Percentiles rank a stretch among this genome's conserved stretches.
phyloP scores from a whole-genome alignment of 2,888 invertebrate species.

The Phortica okadai region DNA sequence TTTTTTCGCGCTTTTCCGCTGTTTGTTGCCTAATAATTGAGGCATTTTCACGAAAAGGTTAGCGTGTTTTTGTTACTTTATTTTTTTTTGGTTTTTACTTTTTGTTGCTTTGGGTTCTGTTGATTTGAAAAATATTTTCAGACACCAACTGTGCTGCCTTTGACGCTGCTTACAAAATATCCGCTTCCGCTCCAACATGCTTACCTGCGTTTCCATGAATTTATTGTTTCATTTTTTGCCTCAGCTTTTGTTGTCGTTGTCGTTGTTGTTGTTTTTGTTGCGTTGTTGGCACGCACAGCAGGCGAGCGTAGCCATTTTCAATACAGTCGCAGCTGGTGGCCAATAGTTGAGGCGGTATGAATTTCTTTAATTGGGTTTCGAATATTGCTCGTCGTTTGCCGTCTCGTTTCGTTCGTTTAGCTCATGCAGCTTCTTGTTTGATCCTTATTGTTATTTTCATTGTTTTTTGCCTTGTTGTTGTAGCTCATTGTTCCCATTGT shows the following conservation, averaged over 20 bases:
- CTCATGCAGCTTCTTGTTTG: background rate
- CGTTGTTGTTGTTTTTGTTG: slow-evolving; percentile 32
- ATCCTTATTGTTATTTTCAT: slow-evolving; percentile 40
- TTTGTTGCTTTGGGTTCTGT: background rate
- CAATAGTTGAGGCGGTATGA: slow-evolving; percentile 57
- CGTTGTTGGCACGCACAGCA: background rate
- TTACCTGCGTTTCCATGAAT: background rate
- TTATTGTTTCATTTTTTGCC: slow-evolving; percentile 39
- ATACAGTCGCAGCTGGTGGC: slow-evolving; percentile 39
- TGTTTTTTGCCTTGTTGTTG: background rate
- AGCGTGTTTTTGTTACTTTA: background rate
- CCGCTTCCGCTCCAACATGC: slow-evolving; percentile 4
- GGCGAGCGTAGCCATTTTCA: background rate
- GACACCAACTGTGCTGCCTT: slow-evolving; percentile 38
- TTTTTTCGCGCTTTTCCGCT: slow-evolving; percentile 6
- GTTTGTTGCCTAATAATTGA: slow-evolving; percentile 24
- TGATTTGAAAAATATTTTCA: slow-evolving; percentile 25
- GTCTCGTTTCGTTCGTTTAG: slow-evolving; percentile 16
- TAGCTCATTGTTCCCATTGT: slow-evolving; percentile 32
- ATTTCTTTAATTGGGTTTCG: slow-evolving; percentile 66
- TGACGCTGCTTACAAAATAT: slow-evolving; percentile 15
- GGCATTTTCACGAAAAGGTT: slow-evolving; percentile 31
- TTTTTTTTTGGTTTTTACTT: background rate
- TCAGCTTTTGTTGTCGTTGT: slow-evolving; percentile 39
- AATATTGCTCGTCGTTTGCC: slow-evolving; percentile 42